phyloP scores from a whole-genome alignment of 2,888 invertebrate genomes.

The Ctena decussata region DNA sequence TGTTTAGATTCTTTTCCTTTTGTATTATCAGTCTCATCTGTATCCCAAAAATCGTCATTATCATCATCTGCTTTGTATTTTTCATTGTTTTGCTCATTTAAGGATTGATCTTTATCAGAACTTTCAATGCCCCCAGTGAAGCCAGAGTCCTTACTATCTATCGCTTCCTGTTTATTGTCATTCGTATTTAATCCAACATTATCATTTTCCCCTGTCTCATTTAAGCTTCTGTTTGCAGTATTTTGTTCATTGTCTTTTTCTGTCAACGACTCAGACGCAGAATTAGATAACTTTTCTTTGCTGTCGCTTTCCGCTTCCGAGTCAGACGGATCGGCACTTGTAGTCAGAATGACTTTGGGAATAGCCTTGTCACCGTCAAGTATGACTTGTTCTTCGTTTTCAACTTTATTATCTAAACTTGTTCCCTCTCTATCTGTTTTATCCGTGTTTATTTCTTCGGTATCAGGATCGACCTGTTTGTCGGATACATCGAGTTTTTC shows the following conservation, averaged over 20 bases:
- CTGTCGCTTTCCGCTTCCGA: background rate
- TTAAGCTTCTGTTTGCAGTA: background rate
- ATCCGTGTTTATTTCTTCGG: background rate
- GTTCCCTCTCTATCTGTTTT: background rate
- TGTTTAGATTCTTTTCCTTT: background rate
- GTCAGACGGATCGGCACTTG: background rate
- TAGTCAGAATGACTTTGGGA: background rate
- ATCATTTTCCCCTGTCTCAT: background rate
- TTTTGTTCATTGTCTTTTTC: background rate
- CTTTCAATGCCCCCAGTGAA: background rate
- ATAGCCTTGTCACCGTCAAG: background rate
- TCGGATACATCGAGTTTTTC: no score
- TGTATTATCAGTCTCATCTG: slow-evolving; percentile 1
- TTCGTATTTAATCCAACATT: background rate
- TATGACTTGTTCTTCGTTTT: background rate
- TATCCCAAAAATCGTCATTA: slow-evolving; percentile 19
- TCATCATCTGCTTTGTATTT: background rate
- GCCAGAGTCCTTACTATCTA: background rate
- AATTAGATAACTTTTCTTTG: background rate
- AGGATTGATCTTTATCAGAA: background rate
- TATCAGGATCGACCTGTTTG: background rate
- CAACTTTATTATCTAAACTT: background rate
- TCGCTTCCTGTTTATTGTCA: background rate
- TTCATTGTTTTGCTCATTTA: background rate
- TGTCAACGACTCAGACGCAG: no score